Base-by-base conservation (phyloP, 2,113 vertebrate species). In the Hippoglossus stenolepis region DNA sequence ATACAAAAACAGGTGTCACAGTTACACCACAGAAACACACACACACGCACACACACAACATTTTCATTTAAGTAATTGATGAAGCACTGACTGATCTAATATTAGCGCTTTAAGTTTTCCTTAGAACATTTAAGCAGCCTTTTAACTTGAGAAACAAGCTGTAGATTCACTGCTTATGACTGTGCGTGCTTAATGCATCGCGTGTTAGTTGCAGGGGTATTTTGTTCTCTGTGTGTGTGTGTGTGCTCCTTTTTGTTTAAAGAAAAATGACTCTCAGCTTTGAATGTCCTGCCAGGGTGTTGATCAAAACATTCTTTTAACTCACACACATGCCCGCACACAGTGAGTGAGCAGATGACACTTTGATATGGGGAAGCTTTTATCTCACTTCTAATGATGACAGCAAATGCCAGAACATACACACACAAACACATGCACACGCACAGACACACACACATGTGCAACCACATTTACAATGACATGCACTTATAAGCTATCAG, bases 331-430 rank as follows among this genome's bases (percentile, higher is more conserved):
- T 54, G 69, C 40, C 24, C 68, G 23, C 60, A 56, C 80, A 63
- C 71, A 76, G 65, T 56, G 68, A 58, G 62, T 58, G 80, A 83
- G 69, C 85, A 91, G 86, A 84, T 75, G 85, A 92, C 69, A 75
- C 86, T 90, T 92, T 90, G 84, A 93, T 88, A 82, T 81, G 59
- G 35, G 63, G n/a, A 66, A 58, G 75, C 82, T 89, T 90, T 91
- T 76, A 91, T 91, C 73, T 77, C 70, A 68, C 77, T 77, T 82
- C 57, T 89, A 86, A 84, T 82, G 76, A 87, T 59, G 45, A 74
- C 63, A 85, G 70, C 66, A 88, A 85, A 88, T 79, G 68, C 73
- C 66, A 87, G 43, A 35, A 54, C 60, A 79, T 7, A 79, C 71
- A 68, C 35, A 49, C 49, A 11, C 21, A 49, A 40, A 49, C 43